Evolutionary conservation across 2,797 vertebrate genomes (phyloP).

Genomic region (Etheostoma nigrum): DNA sequence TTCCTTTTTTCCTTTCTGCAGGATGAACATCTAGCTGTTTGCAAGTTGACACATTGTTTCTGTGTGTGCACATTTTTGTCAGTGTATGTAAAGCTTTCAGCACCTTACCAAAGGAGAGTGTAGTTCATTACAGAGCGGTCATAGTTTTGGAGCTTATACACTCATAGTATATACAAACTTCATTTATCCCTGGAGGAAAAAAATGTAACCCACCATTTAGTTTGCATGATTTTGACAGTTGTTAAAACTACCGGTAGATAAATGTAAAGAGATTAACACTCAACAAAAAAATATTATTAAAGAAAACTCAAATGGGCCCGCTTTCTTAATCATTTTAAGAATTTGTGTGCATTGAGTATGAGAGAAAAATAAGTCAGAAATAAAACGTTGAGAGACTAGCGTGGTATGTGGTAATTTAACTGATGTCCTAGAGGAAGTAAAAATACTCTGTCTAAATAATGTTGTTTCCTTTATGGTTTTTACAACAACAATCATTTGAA

Average conservation of each 20-base stretch:
- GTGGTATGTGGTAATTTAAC: neutral
- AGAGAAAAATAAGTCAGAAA: neutral
- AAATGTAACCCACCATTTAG: conserved; percentile 17
- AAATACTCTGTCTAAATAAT: neutral
- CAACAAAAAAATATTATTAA: neutral
- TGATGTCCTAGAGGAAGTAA: neutral
- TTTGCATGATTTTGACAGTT: neutral
- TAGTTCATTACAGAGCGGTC: conserved; percentile 29
- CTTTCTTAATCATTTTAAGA: neutral
- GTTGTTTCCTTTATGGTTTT: no score
- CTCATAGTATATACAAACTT: conserved; percentile 2
- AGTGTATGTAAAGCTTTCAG: conserved; percentile 34
- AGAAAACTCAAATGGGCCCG: neutral
- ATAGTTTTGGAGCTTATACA: conserved; percentile 10
- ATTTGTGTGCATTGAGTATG: neutral
- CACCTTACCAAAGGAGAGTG: conserved; percentile 14
- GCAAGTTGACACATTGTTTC: conserved; percentile 80
- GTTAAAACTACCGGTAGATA: conserved; percentile 13
- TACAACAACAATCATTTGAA: no score
- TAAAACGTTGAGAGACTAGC: neutral
- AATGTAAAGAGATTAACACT: neutral
- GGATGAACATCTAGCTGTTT: conserved; percentile 84
- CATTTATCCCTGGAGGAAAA: conserved; percentile 19
- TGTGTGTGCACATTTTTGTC: conserved; percentile 11
- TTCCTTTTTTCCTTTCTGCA: conserved; percentile 81